Evolutionary conservation across 2,797 vertebrate species (phyloP).

Genomic region (Sarcophilus harrisii): DNA sequence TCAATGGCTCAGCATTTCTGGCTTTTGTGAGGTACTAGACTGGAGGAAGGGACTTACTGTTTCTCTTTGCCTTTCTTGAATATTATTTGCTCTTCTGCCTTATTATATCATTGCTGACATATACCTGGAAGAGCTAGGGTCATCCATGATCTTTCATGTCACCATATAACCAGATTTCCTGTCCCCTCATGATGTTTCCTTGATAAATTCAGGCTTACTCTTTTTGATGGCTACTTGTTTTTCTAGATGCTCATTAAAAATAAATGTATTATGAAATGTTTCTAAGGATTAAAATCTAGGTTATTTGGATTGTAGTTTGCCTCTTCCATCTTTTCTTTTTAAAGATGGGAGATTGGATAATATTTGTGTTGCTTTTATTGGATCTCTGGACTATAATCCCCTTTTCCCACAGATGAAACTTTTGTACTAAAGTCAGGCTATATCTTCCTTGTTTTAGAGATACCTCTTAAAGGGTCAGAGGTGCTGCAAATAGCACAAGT

Average conservation of each 20-base stretch:
- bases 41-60: not conserved
- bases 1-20: not conserved
- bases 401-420: not conserved
- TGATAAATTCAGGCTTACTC: not conserved
- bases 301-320: not conserved
- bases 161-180: not conserved
- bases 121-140: not conserved
- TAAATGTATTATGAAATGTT: not conserved
- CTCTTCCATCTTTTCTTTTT: not conserved
- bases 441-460: not conserved
- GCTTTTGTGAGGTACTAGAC: not conserved
- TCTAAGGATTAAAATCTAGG: not conserved
- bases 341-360: not conserved
- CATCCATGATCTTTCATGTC: not conserved
- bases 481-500: not conserved
- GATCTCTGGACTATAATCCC: not conserved
- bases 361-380: not conserved
- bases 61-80: not conserved
- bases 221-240: not conserved
- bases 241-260: not conserved
- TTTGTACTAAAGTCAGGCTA: not conserved
- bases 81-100: not conserved
- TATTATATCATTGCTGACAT: not conserved
- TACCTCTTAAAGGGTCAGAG: not conserved
- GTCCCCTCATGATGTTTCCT: not conserved